phyloP scores from a whole-genome alignment of 2,113 vertebrate genomes.

The Benitochromis conjunctus region DNA sequence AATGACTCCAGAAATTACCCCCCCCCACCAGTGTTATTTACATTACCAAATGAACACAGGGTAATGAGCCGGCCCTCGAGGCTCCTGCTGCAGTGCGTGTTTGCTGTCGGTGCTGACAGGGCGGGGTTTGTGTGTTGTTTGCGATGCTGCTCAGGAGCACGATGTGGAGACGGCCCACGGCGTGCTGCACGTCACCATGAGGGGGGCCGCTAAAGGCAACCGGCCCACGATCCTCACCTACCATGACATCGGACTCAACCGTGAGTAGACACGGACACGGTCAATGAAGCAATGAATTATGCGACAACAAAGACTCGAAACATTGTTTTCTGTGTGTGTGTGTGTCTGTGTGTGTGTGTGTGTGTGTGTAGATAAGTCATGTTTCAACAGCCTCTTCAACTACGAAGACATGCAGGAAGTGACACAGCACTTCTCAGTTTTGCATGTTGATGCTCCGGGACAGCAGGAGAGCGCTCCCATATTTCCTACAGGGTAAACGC shows the following conservation, averaged over 20 bases:
- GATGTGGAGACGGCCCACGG: slow-evolving; percentile 91
- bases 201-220: slow-evolving; percentile 86
- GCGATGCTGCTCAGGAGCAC: slow-evolving; percentile 80
- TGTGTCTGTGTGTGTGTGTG: not conserved
- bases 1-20: not conserved
- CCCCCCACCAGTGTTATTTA: not conserved
- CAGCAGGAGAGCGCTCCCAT: slow-evolving; percentile 88
- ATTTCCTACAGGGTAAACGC: slow-evolving; percentile 85
- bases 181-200: slow-evolving; percentile 90
- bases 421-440: slow-evolving; percentile 92
- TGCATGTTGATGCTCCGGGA: slow-evolving; percentile 92
- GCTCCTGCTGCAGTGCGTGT: not conserved
- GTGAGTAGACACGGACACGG: slow-evolving; percentile 71
- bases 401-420: slow-evolving; percentile 96
- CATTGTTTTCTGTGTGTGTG: not conserved
- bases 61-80: not conserved
- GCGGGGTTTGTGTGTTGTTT: not conserved
- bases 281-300: not conserved
- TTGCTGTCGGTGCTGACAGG: not conserved
- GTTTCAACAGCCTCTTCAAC: slow-evolving; percentile 74
- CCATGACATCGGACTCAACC: slow-evolving; percentile 96
- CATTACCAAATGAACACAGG: not conserved
- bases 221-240: slow-evolving; percentile 93
- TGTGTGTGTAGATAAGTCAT: slow-evolving; percentile 46
- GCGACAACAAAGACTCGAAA: not conserved